Evolutionary conservation across 2,113 vertebrate genomes (phyloP).

Genomic region (Glaucomys volans): DNA sequence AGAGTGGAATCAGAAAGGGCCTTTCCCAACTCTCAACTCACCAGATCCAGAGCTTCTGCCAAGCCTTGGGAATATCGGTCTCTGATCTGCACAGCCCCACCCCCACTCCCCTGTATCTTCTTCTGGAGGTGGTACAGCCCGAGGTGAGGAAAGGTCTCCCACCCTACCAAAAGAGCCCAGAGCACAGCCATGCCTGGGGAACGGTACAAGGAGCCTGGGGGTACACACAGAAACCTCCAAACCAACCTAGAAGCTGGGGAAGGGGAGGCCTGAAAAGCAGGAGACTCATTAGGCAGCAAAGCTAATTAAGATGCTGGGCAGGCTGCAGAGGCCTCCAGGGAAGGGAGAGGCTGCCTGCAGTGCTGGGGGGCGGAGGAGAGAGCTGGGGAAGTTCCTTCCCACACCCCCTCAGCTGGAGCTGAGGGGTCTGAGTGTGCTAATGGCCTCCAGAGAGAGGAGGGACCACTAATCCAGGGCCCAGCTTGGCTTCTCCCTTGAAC

Average conservation of each 20-base stretch:
- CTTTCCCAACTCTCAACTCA: neutral
- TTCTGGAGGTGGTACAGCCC: conserved; percentile 57
- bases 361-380: neutral
- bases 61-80: neutral
- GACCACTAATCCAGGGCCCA: neutral
- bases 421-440: neutral
- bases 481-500: neutral
- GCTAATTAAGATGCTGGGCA: conserved; percentile 80
- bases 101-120: neutral
- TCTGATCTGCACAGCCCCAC: neutral
- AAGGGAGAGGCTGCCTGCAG: conserved; percentile 69
- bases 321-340: conserved; percentile 66
- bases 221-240: conserved; percentile 42
- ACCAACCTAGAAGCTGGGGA: conserved; percentile 23
- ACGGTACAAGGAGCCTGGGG: neutral
- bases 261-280: conserved; percentile 37
- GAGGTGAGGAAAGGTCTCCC: neutral
- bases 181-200: neutral
- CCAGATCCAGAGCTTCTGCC: neutral
- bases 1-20: conserved; percentile 52
- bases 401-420: neutral
- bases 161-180: neutral
- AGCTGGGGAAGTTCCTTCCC: neutral
- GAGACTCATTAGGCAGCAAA: conserved; percentile 73
- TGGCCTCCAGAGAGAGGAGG: conserved; percentile 38